Base-by-base conservation (phyloP, 2,797 vertebrate species). In the Notolepis coatsorum region DNA sequence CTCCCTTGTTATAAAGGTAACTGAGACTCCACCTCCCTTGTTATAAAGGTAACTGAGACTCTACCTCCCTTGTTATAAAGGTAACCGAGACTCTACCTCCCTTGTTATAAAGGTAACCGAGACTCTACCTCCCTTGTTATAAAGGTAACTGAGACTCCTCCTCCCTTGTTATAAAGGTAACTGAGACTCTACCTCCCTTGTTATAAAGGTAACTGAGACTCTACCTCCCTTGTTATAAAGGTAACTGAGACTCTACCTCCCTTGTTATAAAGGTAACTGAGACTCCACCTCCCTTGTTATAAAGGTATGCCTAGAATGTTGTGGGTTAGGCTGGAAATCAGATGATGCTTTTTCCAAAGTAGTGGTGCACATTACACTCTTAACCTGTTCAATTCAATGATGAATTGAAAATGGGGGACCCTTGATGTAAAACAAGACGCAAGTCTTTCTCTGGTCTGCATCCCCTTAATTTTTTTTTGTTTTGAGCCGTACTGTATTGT, bases 41-140 rank as follows among this genome's bases (percentile, higher is more conserved):
- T n/a, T n/a, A n/a, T n/a, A n/a, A 53, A 84, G 91, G 69, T 90
- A 89, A 58, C 58, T 92, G 54, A 79, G 89, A 54, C 75, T 86
- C 41, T 91, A 90, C 55, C 49, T 85, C 0, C 65, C 85, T 7
- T 60, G 57, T n/a, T n/a, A n/a, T n/a, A n/a, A 53, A 84, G 91
- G 69, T 90, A 89, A 58, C 58, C 92, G 54, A 79, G 89, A 54
- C 75, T 86, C 41, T 91, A 90, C 55, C 49, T 85, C 0, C 65
- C 85, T 7, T 60, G 57, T n/a, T n/a, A n/a, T n/a, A n/a, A 53
- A 84, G 91, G 69, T 90, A 89, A 58, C 58, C 92, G 54, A 79
- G 89, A 54, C 75, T 86, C 41, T 91, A 90, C 55, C 49, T 85
- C 0, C 65, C 85, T 7, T 60, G 57, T n/a, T n/a, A n/a, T n/a